Base-by-base conservation (phyloP, 2,797 vertebrate species). In the Alosa sapidissima region DNA sequence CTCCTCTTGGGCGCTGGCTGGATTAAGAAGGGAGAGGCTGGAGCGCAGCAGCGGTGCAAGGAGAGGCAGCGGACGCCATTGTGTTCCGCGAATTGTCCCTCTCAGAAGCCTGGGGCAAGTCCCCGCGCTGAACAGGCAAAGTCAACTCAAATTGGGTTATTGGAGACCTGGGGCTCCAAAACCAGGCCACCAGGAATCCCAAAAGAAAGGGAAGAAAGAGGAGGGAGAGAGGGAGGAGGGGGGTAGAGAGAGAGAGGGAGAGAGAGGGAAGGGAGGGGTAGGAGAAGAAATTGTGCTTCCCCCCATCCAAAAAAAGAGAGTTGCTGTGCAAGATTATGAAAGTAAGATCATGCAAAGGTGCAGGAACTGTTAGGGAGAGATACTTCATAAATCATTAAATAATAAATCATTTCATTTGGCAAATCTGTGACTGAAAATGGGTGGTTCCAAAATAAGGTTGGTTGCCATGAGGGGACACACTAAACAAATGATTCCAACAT, bases 71-170 rank as follows among this genome's bases (percentile, higher is more conserved):
- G 92, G 41, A 41, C 2, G 41, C 41, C 93, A 93, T 92, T 93
- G 93, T 94, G 83, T 91, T 91, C 84, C 90, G 91, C 91, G 90
- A 93, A 94, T 94, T 92, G 90, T 94, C 81, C 89, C 89, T 89
- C 88, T 75, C 62, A 0, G 72, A 87, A 87, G 93, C 94, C 91
- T 45, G 78, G 88, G 94, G 94, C 90, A 86, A 33, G 55, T 72
- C 88, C 92, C 91, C 93, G 91, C 93, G 91, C 92, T 92, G 86
- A 92, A 93, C 92, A 91, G 91, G 93, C 91, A 93, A 93, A 95
- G 93, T 94, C 94, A 94, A 94, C 91, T 94, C 89, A 94, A 95
- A 94, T 92, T 95, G 95, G 94, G 93, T 95, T 93, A 95, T 89
- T 24, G 89, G 85, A 92, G 93, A 94, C 94, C 94, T 91, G 87